Evolutionary conservation across 2,113 vertebrate genomes (phyloP), one percentile per base, ranked within the genome.

Genomic region (Chrysochloris asiatica): DNA sequence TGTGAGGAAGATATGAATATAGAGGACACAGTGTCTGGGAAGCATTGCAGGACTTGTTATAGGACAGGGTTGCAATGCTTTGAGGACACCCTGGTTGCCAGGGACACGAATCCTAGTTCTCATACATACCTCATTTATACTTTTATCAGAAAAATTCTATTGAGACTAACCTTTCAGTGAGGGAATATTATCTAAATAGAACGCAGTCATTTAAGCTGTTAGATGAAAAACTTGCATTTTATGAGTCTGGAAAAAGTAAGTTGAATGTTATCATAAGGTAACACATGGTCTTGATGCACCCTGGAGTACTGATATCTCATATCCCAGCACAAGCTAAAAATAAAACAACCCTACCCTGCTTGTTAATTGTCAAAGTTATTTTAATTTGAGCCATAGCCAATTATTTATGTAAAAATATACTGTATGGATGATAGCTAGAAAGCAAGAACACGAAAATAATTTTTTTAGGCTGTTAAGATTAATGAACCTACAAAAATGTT

Each of bases 381-480:
- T 95, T 89, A 92, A 85, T 96, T 89, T 91, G 28, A 92, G 71
- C 43, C 1, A 9, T 73, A 96, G 89, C 82, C 91, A 96, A 94
- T 92, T 95, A 96, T 95, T 91, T 89, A 93, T 92, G 88, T 95
- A 91, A 97, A 97, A 96, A 79, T 87, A 84, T 48, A 69, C 47
- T 92, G 59, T 84, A 79, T 92, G 94, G 92, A 85, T 75, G 77
- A 38, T 95, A n/a, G 78, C 65, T 95, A 78, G 83, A 93, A 78
- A 94, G 91, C 48, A 83, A 79, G 92, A 95, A 96, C 92, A 95
- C 80, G 69, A 86, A 87, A 94, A 93, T 93, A 28, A 79, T 89
- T 87, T 91, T 91, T 89, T 95, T 95, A 92, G 61, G 11, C 92
- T 92, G 47, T 72, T 84, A 77, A 94, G 83, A 94, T 96, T 93